Base-by-base conservation (phyloP, 2,888 invertebrate genomes). In the Dryobota labecula region DNA sequence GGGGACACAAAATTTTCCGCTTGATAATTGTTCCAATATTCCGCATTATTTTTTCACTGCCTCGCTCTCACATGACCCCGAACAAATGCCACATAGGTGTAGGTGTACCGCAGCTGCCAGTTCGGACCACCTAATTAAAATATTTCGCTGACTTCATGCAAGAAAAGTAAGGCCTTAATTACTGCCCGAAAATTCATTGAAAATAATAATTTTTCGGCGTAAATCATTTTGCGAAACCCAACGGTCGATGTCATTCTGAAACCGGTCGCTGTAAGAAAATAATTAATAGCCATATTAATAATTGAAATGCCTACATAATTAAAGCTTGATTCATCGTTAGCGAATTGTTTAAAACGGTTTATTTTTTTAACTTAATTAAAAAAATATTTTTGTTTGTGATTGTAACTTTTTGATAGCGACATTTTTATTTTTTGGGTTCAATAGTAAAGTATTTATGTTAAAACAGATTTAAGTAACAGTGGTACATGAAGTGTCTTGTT, bases 81-180 rank as follows among this genome's bases (percentile, higher is more conserved):
- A 65, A 80, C 82, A 84, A 77, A 73, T 71, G n/a, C 76, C 77
- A 84, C 80, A 86, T 71, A 70, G 68, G 79, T 68, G 67, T 71
- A 70, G 68, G 79, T 68, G 67, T 74, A 61, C 72, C 64, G 54
- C 78, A 64, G 53, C 76, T 27, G 24, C 71, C 77, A 82, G 84
- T 87, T 86, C 89, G 92, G 92, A 91, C 93, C 90, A 90, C 91
- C 94, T 95, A 95, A 95, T 95, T 95, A 95, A 95, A 95, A 94
- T 92, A 93, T 94, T 94, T 93, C 92, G 93, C 93, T 90, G 85
- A 86, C 88, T 86, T 86, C 87, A 88, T 89, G 89, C 89, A 90
- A 90, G 89, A 87, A 87, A 84, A 82, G 78, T 78, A 68, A 27
- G n/a, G 45, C 63, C 68, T 65, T 85, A 82, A 85, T 85, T 83